Base-by-base conservation (phyloP, 2,113 vertebrate species). In the Strigops habroptila region DNA sequence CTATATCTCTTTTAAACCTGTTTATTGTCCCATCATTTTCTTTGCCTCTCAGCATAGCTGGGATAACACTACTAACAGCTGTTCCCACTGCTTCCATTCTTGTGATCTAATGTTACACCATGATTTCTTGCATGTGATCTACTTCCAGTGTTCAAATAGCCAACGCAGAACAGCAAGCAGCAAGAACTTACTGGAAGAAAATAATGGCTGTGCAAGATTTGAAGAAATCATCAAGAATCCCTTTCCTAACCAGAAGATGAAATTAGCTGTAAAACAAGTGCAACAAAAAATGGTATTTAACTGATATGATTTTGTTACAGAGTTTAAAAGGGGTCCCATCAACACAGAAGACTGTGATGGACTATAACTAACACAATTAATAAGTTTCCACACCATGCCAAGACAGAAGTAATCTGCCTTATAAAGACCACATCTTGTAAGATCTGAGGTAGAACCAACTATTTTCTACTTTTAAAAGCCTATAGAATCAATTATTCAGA, bases 251-350 rank as follows among this genome's bases (percentile, higher is more conserved):
- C 14, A 57, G 30, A 73, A 24, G 17, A 52, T 19, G 0, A 80
- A 86, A 73, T 64, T 7, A 11, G 1, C 7, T 55, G 9, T 35
- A 63, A 92, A 70, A 2, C 39, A 76, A 80, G 4, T 15, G 31
- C 3, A 79, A 31, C 3, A 4, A n/a, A 73, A 53, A 79, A 9
- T 6, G 14, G 3, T 12, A 46, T 30, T 60, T 51, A 88, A 76
- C 4, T 49, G 14, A 21, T 33, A 33, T 0, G 0, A 1, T 55
- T 77, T 76, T 88, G 11, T 35, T 65, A 2, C 18, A 82, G 55
- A 63, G 10, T 52, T 87, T 80, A 31, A 37, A 13, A 76, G 15
- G 16, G 21, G 14, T 25, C 7, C 11, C 10, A 41, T 44, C 28
- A 69, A 55, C 7, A 35, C 4, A 60, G 43, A 73, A 73, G 30